Base-by-base conservation (phyloP, 2,888 invertebrate genomes). In the Hirtodrosophila trivittata region DNA sequence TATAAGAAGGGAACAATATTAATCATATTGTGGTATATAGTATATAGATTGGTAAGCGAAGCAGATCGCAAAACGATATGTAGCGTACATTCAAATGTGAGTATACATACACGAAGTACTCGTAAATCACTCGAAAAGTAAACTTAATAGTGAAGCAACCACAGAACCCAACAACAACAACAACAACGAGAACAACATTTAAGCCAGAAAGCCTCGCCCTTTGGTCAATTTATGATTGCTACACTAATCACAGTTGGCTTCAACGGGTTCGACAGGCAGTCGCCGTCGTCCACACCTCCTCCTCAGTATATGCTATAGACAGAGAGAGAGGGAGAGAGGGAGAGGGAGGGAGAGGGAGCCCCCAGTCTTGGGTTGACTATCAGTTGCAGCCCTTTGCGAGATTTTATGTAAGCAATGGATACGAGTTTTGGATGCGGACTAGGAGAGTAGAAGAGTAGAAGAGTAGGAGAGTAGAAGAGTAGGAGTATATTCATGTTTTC, bases 161-260 rank as follows among this genome's bases (percentile, higher is more conserved):
- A 55, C 63, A 69, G 37, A 32, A 9, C 5, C 5, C 28, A 32
- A 32, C 37, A 39, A 42, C 12, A 12, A 8, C 13, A 52, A 43
- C 45, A 58, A 37, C 38, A 39, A 39, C 46, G 26, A 18, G 28
- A 28, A 28, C 9, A 28, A 28, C 9, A 28, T 5, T 2, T 9
- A 1, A 35, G 13, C 5, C 35, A 35, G 1, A 35, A 28, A 42
- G 25, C 58, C 82, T 60, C 70, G 59, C 66, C 82, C 77, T 67
- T 62, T 43, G 83, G 76, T 68, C 80, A 76, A 65, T 76, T 83
- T 77, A 78, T 83, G 86, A 86, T 83, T 80, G 83, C 77, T 47
- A 42, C 86, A 81, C 86, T 77, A 81, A 81, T 86, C 82, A 86
- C 83, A 72, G 75, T 51, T 66, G 80, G 57, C 56, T 78, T 65